phyloP scores from a whole-genome alignment of 2,113 vertebrate species.

The Regulus satrapa region DNA sequence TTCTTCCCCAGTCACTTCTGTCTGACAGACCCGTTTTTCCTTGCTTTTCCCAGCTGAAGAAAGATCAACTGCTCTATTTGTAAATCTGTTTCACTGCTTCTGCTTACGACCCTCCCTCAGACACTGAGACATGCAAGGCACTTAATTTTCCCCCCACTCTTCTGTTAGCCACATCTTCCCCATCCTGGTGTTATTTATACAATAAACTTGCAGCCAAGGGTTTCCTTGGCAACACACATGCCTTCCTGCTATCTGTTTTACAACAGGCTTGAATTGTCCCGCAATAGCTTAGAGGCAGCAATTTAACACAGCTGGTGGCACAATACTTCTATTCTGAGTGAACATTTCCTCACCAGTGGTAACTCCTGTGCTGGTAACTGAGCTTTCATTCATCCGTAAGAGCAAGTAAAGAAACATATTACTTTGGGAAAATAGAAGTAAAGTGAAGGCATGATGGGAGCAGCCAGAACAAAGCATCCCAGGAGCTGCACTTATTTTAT shows the following conservation, averaged over 20 bases:
- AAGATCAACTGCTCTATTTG: background rate
- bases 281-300: constrained; percentile 44
- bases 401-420: background rate
- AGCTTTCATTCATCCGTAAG: background rate
- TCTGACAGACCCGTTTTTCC: background rate
- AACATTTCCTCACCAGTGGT: background rate
- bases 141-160: background rate
- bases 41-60: background rate
- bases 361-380: background rate
- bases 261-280: constrained; percentile 27
- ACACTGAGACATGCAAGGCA: background rate
- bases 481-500: background rate
- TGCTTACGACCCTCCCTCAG: background rate
- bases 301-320: constrained; percentile 63
- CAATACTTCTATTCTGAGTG: constrained; percentile 37
- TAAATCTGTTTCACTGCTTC: background rate
- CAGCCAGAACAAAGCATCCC: background rate
- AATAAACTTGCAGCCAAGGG: constrained; percentile 8
- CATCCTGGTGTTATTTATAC: background rate
- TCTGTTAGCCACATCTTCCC: background rate
- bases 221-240: constrained; percentile 53
- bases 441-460: background rate
- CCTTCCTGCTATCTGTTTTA: constrained; percentile 66
- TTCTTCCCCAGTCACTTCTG: background rate
- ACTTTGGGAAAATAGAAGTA: background rate